Conservation (phyloP, 1,140 invertebrate species). For the Leucophenga varia region DNA sequence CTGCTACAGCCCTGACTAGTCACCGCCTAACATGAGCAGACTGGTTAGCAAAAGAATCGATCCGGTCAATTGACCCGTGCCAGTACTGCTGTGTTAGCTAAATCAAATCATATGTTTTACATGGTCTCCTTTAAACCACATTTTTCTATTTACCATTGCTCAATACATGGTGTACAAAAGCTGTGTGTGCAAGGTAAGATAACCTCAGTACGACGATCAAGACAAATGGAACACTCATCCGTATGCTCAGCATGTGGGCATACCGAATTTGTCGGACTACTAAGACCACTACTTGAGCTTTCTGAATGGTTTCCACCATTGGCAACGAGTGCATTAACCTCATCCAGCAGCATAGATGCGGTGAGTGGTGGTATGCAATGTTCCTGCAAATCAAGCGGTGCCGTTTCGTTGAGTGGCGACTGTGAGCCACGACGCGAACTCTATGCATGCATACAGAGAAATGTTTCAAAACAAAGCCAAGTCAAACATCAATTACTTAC, state of each 20-base stretch:
- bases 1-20: no score
- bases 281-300: conserved; percentile 5
- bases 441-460: no score
- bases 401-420: conserved; percentile 2
- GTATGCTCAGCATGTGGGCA: conserved; percentile 28
- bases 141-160: conserved; percentile 63
- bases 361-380: conserved; percentile 23
- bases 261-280: conserved; percentile 9
- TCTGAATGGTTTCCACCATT: not conserved
- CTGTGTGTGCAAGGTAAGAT: conserved; percentile 68
- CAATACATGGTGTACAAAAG: conserved; percentile 70
- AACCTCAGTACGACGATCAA: conserved; percentile 67
- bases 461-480: no score
- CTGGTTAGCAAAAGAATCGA: no score
- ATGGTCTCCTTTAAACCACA: not conserved
- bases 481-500: conserved; percentile 11
- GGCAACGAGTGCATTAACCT: conserved; percentile 31
- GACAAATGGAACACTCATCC: conserved; percentile 71
- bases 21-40: no score
- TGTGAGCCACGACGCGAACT: conserved; percentile 13
- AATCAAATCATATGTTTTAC: no score
- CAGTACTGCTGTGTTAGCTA: no score
- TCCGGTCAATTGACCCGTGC: no score
- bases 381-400: not conserved
- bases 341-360: conserved; percentile 49